phyloP scores from a whole-genome alignment of 1,140 invertebrate species.

The Whitmania pigra region DNA sequence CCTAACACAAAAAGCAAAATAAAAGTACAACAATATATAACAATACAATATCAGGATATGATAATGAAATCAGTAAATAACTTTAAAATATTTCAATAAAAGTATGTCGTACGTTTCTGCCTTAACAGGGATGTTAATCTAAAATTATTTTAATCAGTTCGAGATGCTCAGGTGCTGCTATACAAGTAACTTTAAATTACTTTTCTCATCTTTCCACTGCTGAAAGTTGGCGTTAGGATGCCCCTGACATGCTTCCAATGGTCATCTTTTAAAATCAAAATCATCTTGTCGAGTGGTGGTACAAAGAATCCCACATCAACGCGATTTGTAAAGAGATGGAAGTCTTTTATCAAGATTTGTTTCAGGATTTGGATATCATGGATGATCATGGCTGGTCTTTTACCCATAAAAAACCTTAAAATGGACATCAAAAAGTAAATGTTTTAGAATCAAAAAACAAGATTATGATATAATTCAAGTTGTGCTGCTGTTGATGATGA shows the following conservation, averaged over 20 bases:
- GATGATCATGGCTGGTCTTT: conserved; percentile 24
- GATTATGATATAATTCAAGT: background rate
- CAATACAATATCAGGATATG: too few species aligned
- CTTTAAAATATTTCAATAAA: too few species aligned
- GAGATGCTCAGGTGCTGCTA: too few species aligned
- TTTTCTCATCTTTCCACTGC: conserved; percentile 29
- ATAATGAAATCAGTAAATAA: too few species aligned
- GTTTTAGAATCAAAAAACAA: too few species aligned
- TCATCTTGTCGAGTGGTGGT: too few species aligned
- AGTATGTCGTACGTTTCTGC: too few species aligned
- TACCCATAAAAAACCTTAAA: conserved; percentile 23
- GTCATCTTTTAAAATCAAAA: conserved; percentile 25
- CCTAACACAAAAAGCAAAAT: background rate
- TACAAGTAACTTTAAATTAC: conserved; percentile 19
- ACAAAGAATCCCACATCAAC: conserved; percentile 28
- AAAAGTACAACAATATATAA: too few species aligned
- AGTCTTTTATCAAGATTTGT: conserved; percentile 29
- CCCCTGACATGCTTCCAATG: conserved; percentile 33
- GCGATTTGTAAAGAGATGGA: conserved; percentile 27
- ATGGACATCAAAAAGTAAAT: background rate
- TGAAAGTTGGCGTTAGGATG: conserved; percentile 30
- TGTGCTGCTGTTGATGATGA: background rate
- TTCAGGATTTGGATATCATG: conserved; percentile 27
- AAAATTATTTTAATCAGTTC: too few species aligned
- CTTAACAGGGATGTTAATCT: too few species aligned